phyloP scores from a whole-genome alignment of 2,113 vertebrate genomes.

The Sciurus niger region DNA sequence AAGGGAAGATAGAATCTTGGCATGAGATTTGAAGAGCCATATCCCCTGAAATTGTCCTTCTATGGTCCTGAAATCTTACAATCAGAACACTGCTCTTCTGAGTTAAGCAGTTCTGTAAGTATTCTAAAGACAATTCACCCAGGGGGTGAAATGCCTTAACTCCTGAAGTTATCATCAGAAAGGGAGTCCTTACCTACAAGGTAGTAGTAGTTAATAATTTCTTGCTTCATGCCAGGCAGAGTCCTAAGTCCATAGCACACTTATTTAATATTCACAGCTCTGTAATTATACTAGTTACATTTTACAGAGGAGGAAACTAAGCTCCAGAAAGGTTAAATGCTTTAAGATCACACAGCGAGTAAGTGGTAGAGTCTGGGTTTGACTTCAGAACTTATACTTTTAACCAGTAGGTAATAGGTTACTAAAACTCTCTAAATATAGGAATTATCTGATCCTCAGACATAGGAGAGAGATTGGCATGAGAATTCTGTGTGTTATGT shows the following conservation, averaged over 20 bases:
- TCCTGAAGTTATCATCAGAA: conserved; percentile 15
- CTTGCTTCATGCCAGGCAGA: background rate
- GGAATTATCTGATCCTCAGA: conserved; percentile 20
- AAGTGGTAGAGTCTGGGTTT: conserved; percentile 28
- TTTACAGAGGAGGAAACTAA: conserved; percentile 33
- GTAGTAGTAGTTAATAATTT: background rate
- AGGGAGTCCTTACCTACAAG: background rate
- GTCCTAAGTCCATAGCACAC: background rate
- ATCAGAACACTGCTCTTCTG: background rate
- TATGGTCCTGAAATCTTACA: conserved; percentile 14
- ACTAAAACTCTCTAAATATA: background rate
- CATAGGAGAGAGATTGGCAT: background rate
- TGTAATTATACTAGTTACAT: background rate
- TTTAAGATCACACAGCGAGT: background rate
- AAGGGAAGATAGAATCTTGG: background rate
- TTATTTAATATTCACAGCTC: conserved; percentile 26
- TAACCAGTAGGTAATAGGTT: background rate
- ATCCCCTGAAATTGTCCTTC: conserved; percentile 12
- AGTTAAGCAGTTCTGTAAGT: conserved; percentile 11
- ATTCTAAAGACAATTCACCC: background rate
- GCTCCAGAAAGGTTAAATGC: background rate
- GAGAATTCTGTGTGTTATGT: background rate
- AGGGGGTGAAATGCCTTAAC: background rate
- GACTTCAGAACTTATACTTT: conserved; percentile 38
- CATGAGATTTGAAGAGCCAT: conserved; percentile 48